Evolutionary conservation across 2,797 vertebrate species (phyloP), one percentile per base, ranked within the genome.

Genomic region (Poecile montanus): DNA sequence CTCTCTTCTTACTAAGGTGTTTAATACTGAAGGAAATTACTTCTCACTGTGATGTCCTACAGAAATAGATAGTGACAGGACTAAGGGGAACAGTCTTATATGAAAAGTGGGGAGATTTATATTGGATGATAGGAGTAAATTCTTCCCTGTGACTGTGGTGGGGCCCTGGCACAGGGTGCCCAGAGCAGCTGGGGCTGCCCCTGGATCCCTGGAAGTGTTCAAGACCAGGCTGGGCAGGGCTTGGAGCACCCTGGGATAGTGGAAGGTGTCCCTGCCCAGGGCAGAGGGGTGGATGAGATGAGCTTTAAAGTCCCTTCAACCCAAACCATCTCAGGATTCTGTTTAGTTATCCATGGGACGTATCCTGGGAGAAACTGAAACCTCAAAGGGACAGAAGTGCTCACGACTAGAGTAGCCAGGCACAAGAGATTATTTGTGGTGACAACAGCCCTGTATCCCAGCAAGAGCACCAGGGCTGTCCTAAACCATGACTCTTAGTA

Each of bases 221-320:
- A 13, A 38, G 50, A 16, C 11, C 57, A 44, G 32, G 36, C 0
- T 68, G 70, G 34, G 47, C 0, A 0, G 15, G 12, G 22, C 4
- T 54, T 19, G 32, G 63, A 63, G 7, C 11, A 21, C 0, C 4
- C 27, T 62, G 87, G 36, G 16, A 4, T 0, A 3, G 11, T 26
- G 36, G 36, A 2, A 70, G 10, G 1, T 30, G 57, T 50, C 63
- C 9, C 13, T 62, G 42, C 7, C 2, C 16, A 9, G 15, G 32
- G 32, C 11, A 56, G 11, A 23, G 16, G 0, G 0, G 10, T 7
- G 36, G 5, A 25, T 3, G 5, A 20, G 44, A 18, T 8, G 12
- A 1, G 0, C 14, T 57, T 45, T 40, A 40, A 45, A 1, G 20
- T 8, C 27, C 9, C 12, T 45, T 71, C 50, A 38, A 22, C 27